Base-by-base conservation (phyloP, 2,797 vertebrate genomes). In the Tokudaia tokunoshimensis region DNA sequence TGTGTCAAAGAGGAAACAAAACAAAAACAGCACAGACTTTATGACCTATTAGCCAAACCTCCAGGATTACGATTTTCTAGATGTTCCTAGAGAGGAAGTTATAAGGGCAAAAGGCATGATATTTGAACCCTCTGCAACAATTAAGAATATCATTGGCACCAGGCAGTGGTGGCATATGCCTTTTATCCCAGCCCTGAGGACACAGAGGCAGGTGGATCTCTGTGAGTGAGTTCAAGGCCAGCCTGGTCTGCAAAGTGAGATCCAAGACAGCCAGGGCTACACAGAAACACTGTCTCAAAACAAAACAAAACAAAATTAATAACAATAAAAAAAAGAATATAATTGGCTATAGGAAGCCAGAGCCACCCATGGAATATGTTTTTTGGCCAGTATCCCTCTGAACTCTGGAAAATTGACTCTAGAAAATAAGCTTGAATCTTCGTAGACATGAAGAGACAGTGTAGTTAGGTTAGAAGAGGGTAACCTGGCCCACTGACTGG, bases 341-440 rank as follows among this genome's bases (percentile, higher is more conserved):
- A 26, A 29, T 76, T 10, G 1, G 47, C 50, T 91, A 15, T 34
- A 5, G 67, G 44, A 17, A 20, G 26, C 22, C 22, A 74, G 22
- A 4, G 41, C 52, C 47, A 14, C 24, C 34, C 79, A 34, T 1
- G 14, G 12, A 37, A 63, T 47, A 78, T 19, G 7, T 14, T 26
- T 89, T 89, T 55, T 82, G 44, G 67, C 63, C 76, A 90, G 17
- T 10, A 47, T 15, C 22, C 20, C 34, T 63, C 34, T 24, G 72
- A 44, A 72, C n/a, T 41, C 79, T 41, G 37, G 94, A 52, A 94
- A 96, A 86, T 65, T 57, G 76, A 80, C 59, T 13, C 37, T 57
- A 52, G 15, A 61, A 96, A 70, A 70, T 22, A 86, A 89, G 22
- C 4, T 52, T 78, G 2, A 13, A 26, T 8, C 61, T 79, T 52